These are phyloP conservation scores for Cheumatopsyche charites DNA, from an alignment of 1,140 invertebrate species.

Conservation along the genomic window DNA sequence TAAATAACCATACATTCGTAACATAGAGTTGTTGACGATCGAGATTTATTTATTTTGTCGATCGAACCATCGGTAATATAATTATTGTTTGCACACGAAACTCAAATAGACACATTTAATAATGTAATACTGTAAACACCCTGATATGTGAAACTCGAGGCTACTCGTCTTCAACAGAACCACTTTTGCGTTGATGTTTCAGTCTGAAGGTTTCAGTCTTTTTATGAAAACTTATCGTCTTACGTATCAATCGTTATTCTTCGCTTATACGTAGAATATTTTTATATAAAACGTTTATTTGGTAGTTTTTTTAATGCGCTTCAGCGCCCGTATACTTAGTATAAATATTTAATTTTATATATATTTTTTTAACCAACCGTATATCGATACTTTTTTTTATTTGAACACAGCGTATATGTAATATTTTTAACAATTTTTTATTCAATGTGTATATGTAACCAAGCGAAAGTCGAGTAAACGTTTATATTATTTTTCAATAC, in stretches of 20 bases:
- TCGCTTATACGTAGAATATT: not conserved
- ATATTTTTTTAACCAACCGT: conserved; percentile 28
- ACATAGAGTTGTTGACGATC: no score
- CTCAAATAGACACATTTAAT: conserved; percentile 13
- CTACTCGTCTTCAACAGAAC: conserved; percentile 7
- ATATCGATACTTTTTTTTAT: conserved; percentile 28
- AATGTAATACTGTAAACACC: conserved; percentile 25
- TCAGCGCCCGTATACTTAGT: conserved; percentile 14
- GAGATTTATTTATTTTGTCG: no score
- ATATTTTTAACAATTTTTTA: conserved; percentile 8
- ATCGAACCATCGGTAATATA: not conserved
- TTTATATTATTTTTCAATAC: conserved; percentile 5
- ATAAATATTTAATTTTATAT: conserved; percentile 22
- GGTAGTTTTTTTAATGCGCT: not conserved
- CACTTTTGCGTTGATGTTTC: conserved; percentile 30
- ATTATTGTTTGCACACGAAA: conserved; percentile 16
- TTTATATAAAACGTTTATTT: conserved; percentile 4
- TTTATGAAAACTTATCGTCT: conserved; percentile 30
- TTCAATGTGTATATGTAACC: conserved; percentile 17
- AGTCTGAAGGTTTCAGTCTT: conserved; percentile 37
- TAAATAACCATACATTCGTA: no score
- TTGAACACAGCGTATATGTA: conserved; percentile 34
- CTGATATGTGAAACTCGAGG: conserved; percentile 26
- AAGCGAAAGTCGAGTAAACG: conserved; percentile 17
- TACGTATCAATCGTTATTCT: conserved; percentile 14